Base-by-base conservation (phyloP, 2,797 vertebrate species). In the Fistularia tabacaria region DNA sequence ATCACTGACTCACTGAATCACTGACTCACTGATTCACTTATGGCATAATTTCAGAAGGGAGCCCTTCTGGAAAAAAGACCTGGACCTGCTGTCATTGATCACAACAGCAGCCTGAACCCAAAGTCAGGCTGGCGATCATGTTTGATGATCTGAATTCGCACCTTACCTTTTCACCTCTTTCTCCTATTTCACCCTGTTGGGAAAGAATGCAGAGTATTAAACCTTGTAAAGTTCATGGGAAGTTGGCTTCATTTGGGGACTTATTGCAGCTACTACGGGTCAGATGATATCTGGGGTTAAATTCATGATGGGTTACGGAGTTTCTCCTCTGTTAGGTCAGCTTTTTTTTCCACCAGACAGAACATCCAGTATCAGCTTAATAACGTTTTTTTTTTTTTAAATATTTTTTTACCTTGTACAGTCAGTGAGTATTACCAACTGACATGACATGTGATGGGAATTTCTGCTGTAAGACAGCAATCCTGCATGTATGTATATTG, bases 81-180 rank as follows among this genome's bases (percentile, higher is more conserved):
- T n/a, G 38, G 46, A 53, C 46, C 72, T 54, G 53, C 51, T 42
- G 15, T 42, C 36, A 8, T 64, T 59, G 15, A 53, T 51, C 38
- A 25, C 36, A 7, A 36, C 11, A 8, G 6, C 4, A 36, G 15
- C 8, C 14, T 8, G 10, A 12, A 14, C 14, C n/a, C 15, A 52
- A 52, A 51, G 6, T 42, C n/a, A 3, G 55, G 63, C 45, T 49
- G 55, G 60, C 64, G 61, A 77, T 61, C 67, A 80, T 48, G 63
- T 71, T 63, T 49, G 57, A 69, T 13, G 69, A 79, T 74, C 60
- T 59, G 68, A 81, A 81, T 66, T 47, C 60, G 58, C 0, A 0
- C 14, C 79, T 94, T 87, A 98, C 97, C 96, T 96, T 99, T 90
- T 96, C 93, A 88, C 97, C 97, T 81, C 36, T 89, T 62, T 95